Evolutionary conservation across 2,797 vertebrate genomes (phyloP), one percentile per base, ranked within the genome.

Genomic region (Sebastiscus tertius): DNA sequence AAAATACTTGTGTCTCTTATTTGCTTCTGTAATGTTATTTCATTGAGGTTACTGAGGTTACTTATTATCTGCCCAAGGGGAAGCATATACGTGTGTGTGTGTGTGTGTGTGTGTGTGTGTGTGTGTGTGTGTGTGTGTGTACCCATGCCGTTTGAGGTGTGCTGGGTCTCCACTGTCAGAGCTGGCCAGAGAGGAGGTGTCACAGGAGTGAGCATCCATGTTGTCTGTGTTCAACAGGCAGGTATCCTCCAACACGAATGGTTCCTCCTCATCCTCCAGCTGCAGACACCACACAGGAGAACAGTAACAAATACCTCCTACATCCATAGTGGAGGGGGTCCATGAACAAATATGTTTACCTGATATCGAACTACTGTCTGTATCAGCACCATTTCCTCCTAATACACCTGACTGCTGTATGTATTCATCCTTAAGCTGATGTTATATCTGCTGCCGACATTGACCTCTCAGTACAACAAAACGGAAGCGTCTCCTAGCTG

Each of bases 201-300:
- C 98, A 2, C 97, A 99, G 58, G 98, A 99, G 89, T 99, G 97
- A 9, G 97, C 91, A 8, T 99, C 98, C 1, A 97, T 96, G 86
- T 96, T 97, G 86, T 99, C 98, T 0, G 97, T 91, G 86, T 97
- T 98, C 77, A 99, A 86, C 46, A 98, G 88, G 10, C 96, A 97
- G 2, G 97, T 98, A 90, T 99, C 98, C 89, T 99, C 98, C 75
- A 99, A 87, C 75, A 98, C 80, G 70, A 99, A 99, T 5, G 97
- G 96, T n/a, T 98, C 97, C 4, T 99, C 98, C 87, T 99, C 98
- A 90, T 99, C 98, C 91, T 99, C 97, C 34, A 97, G 96, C 98
- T 99, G 87, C 76, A 89, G 80, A 79, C 59, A 85, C 54, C 49
- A 85, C 72, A 85, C 8, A 71, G 16, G 5, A 34, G 6, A 60